Conservation (phyloP, 2,113 vertebrate species). For the Calypte anna region DNA sequence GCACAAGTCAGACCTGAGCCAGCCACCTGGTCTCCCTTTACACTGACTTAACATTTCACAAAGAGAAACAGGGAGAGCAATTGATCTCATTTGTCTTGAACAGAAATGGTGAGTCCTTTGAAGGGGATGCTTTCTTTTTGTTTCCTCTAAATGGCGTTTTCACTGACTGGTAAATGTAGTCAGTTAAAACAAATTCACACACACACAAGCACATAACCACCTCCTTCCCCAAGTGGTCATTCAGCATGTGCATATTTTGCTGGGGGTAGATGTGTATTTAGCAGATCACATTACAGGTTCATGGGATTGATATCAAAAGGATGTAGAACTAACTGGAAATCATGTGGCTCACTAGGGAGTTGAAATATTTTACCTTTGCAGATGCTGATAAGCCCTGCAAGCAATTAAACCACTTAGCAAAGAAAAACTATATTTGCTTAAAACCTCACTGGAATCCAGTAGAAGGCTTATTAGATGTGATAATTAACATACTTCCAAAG, state of each 20-base stretch:
- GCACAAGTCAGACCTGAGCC: background rate
- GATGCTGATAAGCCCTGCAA: constrained; percentile 7
- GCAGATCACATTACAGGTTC: background rate
- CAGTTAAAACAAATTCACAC: background rate
- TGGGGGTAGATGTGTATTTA: background rate
- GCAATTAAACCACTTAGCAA: constrained; percentile 3
- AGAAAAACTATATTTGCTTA: constrained; percentile 21
- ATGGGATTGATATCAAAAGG: constrained; percentile 20
- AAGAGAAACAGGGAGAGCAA: background rate
- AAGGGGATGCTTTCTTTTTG: background rate
- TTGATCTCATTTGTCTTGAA: background rate
- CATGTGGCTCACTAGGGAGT: background rate
- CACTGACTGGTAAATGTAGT: background rate
- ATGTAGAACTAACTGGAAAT: background rate
- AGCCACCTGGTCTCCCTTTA: background rate
- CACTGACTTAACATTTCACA: background rate
- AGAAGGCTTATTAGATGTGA: background rate
- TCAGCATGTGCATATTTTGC: background rate
- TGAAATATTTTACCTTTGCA: constrained; percentile 32
- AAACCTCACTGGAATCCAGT: background rate
- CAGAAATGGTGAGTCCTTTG: background rate
- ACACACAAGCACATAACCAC: background rate
- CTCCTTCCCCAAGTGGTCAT: background rate
- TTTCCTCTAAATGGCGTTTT: background rate
- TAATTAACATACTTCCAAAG: background rate